Evolutionary conservation across 2,888 invertebrate species (phyloP).

Genomic region (Siphlonurus alternatus): DNA sequence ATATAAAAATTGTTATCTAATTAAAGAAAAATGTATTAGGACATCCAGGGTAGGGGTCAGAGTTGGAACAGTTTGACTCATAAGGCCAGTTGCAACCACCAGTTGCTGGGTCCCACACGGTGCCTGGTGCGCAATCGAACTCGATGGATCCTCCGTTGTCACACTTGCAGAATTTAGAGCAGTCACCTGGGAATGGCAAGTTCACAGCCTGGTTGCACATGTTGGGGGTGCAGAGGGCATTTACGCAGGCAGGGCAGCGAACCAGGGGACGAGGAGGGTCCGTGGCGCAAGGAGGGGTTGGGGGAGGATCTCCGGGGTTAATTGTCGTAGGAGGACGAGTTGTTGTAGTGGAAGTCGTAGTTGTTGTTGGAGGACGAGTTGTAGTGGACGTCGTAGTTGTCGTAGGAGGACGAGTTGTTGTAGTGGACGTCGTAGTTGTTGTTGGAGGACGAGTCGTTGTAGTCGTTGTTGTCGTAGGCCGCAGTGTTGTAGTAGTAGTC

Average conservation of each 20-base stretch:
- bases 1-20: no score
- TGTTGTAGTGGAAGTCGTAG: not conserved
- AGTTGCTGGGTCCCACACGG: not conserved
- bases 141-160: not conserved
- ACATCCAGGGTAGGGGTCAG: not conserved
- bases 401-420: not conserved
- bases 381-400: not conserved
- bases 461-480: not conserved
- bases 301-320: not conserved
- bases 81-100: not conserved
- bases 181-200: not conserved
- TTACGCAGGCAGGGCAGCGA: not conserved
- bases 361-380: not conserved
- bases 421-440: not conserved
- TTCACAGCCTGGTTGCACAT: not conserved
- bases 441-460: not conserved
- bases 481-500: not conserved
- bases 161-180: not conserved
- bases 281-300: not conserved
- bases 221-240: not conserved
- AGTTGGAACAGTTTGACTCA: not conserved
- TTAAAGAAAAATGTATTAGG: not conserved
- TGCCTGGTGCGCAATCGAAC: not conserved
- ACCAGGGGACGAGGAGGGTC: not conserved
- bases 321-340: not conserved